Evolutionary conservation across 1,140 invertebrate genomes (phyloP).

Genomic region (Agrypnia vestita): DNA sequence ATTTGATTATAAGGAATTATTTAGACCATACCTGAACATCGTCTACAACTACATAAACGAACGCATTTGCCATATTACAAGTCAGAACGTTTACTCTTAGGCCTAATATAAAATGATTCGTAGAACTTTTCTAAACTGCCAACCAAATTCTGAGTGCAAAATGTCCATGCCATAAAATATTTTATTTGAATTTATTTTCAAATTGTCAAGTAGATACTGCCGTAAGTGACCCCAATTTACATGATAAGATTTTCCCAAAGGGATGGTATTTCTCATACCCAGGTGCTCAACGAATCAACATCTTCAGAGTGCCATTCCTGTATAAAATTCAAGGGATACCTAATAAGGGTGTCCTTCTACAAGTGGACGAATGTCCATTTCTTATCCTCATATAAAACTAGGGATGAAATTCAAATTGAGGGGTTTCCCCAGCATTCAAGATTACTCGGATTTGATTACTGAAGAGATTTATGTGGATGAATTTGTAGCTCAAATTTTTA

Average conservation of each 20-base stretch:
- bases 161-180: neutral
- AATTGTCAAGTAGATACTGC: slow-evolving; percentile 3
- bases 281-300: slow-evolving; percentile 53
- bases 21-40: no score
- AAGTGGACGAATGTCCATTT: slow-evolving; percentile 53
- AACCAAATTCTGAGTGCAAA: no score
- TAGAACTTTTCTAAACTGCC: no score
- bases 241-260: slow-evolving; percentile 19
- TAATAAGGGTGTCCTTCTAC: slow-evolving; percentile 46
- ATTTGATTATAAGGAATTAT: no score
- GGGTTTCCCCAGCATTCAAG: slow-evolving; percentile 1
- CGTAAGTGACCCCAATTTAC: slow-evolving; percentile 7
- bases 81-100: no score
- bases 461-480: neutral
- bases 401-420: slow-evolving; percentile 8
- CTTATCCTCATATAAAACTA: slow-evolving; percentile 27
- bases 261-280: slow-evolving; percentile 51
- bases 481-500: no score
- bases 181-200: neutral
- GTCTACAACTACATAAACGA: no score
- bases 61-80: no score
- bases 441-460: neutral
- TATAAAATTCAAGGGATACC: slow-evolving; percentile 47
- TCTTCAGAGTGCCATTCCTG: slow-evolving; percentile 46
- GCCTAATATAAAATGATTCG: no score